Base-by-base conservation (phyloP, 2,113 vertebrate genomes). In the Periophthalmodon schlosseri region DNA sequence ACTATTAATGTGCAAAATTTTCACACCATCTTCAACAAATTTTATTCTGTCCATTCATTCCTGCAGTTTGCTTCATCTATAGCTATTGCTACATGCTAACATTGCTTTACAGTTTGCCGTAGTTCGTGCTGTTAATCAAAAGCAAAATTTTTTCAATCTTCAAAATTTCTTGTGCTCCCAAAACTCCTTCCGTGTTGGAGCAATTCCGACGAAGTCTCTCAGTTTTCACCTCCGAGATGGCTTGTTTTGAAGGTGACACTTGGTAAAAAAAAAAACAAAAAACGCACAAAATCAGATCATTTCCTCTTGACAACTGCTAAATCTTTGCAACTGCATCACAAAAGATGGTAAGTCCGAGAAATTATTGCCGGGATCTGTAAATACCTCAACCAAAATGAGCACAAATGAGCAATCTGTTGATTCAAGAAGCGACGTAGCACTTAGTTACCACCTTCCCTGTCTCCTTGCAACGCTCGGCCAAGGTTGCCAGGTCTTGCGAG, bases 321-420 rank as follows among this genome's bases (percentile, higher is more conserved):
- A 39, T 46, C 78, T 75, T 65, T 23, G 70, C 67, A 21, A 49
- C 3, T 23, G 23, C 36, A 50, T 46, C 47, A 47, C 50, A 56
- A 75, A 44, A 58, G 18, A 71, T 56, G 24, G 46, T 46, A 73
- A 39, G 8, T 2, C 63, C 14, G 52, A 70, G 18, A 49, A 72
- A 69, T 46, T 46, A 72, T 68, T 52, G 76, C 73, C 66, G 1
- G 66, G 47, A 72, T 4, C 52, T 73, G 72, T 61, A 39, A 20
- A 44, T 64, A 18, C 72, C 46, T 71, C 23, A 5, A n/a, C 20
- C 72, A 69, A 44, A 73, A 72, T 69, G 49, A 47, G 78, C 78
- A 73, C 79, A 78, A 73, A 21, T 54, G 76, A 74, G 46, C 83
- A 84, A 91, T 91, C 87, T 91, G 89, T 91, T 91, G 87, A 86